These are phyloP conservation scores for Tinamus guttatus DNA, from an alignment of 2,113 vertebrate species.

Conservation along the genomic window DNA sequence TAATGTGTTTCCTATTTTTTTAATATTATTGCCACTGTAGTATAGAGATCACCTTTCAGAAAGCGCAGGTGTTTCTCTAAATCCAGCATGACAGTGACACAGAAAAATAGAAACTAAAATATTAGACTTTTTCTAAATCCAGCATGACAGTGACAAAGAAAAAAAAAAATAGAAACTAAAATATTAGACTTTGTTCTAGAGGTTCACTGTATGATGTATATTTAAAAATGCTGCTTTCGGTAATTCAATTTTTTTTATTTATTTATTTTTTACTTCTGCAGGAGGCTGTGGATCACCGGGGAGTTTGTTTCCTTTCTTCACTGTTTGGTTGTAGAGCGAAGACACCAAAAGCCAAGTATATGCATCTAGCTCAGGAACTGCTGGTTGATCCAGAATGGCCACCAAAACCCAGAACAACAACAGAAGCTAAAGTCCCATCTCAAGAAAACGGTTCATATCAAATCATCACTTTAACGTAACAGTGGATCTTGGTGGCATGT, in stretches of 20 bases:
- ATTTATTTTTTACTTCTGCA: constrained; percentile 61
- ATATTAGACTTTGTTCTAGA: background rate
- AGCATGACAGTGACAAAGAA: background rate
- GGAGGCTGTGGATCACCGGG: constrained; percentile 80
- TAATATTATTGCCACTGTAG: background rate
- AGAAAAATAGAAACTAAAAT: background rate
- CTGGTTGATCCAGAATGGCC: constrained; percentile 96
- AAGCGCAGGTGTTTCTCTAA: background rate
- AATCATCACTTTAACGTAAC: constrained; percentile 86
- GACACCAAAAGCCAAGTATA: constrained; percentile 92
- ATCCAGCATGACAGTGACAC: background rate
- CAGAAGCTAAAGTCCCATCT: constrained; percentile 86
- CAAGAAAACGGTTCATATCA: constrained; percentile 88
- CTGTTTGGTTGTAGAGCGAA: constrained; percentile 80
- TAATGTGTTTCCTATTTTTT: background rate
- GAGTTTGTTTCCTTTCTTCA: constrained; percentile 78
- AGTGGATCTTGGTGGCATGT: constrained; percentile 23
- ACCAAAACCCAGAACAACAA: constrained; percentile 94
- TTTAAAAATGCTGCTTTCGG: background rate
- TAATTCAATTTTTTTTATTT: background rate
- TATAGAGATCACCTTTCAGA: background rate
- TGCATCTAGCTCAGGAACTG: constrained; percentile 95
- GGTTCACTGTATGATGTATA: background rate
- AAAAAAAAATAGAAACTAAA: background rate
- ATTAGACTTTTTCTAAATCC: background rate